A percentile compares a stretch with the other conserved stretches of the same genome.
phyloP scores from a whole-genome alignment of 2,113 vertebrate genomes.

The Python bivittatus region DNA sequence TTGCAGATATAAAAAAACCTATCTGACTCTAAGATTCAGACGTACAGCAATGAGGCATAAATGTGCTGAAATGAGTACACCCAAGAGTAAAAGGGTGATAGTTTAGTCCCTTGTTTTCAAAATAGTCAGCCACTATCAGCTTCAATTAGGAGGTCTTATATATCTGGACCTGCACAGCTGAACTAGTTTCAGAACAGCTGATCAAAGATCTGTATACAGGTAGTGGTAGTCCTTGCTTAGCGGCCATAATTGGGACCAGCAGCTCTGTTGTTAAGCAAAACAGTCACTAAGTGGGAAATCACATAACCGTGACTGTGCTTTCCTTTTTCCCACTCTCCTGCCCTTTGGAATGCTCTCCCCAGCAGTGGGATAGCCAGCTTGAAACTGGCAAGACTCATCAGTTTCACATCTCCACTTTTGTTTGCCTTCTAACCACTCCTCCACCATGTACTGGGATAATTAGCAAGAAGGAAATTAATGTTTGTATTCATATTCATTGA shows the following conservation, averaged over 20 bases:
- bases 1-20: neutral
- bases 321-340: neutral
- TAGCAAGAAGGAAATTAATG: neutral
- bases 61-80: neutral
- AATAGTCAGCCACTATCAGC: neutral
- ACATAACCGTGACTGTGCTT: neutral
- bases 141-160: neutral
- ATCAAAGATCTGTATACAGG: neutral
- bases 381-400: neutral
- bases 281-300: neutral
- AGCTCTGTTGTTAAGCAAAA: neutral
- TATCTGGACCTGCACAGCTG: neutral
- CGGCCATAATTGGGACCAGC: neutral
- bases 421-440: neutral
- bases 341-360: neutral
- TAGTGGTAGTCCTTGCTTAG: neutral
- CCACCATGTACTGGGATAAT: neutral
- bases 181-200: neutral
- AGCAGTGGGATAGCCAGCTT: neutral
- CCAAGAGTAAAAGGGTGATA: neutral
- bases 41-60: neutral
- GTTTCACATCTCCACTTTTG: neutral
- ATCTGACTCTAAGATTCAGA: neutral
- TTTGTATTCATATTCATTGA: neutral
- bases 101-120: neutral